A percentile compares a stretch with the other conserved stretches of the same genome.
These are phyloP conservation scores for Ophion obscuratus DNA, from an alignment of 2,888 invertebrate genomes.

Conservation along the genomic window DNA sequence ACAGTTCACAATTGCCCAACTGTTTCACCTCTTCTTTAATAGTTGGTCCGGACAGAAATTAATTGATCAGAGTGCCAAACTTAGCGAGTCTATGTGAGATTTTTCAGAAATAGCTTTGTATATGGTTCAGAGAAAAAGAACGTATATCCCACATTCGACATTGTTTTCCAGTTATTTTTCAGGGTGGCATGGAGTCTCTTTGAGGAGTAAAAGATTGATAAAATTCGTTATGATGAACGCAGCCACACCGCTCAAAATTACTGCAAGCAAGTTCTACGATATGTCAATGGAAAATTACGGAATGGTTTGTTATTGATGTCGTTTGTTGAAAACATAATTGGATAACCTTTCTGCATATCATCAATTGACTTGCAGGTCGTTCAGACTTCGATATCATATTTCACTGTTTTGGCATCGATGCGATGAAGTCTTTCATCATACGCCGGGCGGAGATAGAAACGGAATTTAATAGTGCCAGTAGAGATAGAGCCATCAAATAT, in stretches of 20 bases:
- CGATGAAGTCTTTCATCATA: neutral
- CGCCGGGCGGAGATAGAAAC: too few relatives aligned
- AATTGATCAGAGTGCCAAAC: conserved; percentile 20
- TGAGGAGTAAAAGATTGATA: conserved; percentile 38
- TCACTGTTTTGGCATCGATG: conserved; percentile 6
- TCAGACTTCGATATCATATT: conserved; percentile 34
- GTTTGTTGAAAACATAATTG: neutral
- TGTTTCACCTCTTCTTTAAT: conserved; percentile 38
- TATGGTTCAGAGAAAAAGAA: neutral
- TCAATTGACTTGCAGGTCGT: conserved; percentile 17
- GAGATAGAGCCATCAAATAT: too few relatives aligned
- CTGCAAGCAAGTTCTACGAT: conserved; percentile 33
- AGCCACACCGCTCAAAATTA: conserved; percentile 26
- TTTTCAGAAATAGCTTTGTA: neutral
- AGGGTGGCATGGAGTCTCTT: conserved; percentile 48
- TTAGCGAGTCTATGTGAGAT: conserved; percentile 42
- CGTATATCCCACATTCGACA: neutral
- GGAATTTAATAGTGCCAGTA: too few relatives aligned
- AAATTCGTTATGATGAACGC: conserved; percentile 42
- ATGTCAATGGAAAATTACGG: conserved; percentile 61
- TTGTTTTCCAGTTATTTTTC: conserved; percentile 27
- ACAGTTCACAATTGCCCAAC: conserved; percentile 23
- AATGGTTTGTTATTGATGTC: conserved; percentile 4
- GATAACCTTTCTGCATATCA: neutral
- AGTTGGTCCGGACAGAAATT: conserved; percentile 42